Percentiles rank a stretch among this genome's conserved stretches.
These are phyloP conservation scores for Sinocyclocheilus anshuiensis DNA, from an alignment of 2,113 vertebrate genomes.

Conservation along the genomic window DNA sequence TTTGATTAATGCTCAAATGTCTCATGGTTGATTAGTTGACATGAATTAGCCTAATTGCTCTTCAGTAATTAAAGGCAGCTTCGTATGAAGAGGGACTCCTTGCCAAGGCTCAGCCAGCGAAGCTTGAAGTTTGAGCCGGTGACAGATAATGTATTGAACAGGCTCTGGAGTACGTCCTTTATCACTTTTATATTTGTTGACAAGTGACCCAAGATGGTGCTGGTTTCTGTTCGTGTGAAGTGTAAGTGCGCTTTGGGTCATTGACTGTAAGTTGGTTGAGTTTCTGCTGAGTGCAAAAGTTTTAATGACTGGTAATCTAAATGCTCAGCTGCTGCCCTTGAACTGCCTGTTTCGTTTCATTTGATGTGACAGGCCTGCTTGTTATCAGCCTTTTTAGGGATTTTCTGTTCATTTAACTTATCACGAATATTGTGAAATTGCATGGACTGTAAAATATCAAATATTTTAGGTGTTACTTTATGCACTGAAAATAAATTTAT, in stretches of 20 bases:
- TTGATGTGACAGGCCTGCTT: not conserved
- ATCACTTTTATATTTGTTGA: constrained; percentile 3
- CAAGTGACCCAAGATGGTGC: not conserved
- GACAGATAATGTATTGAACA: constrained; percentile 30
- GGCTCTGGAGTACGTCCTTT: constrained; percentile 21
- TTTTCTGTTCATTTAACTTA: not conserved
- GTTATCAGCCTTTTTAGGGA: constrained; percentile 6
- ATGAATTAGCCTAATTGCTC: constrained; percentile 47
- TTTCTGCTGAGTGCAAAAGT: not conserved
- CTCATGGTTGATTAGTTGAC: constrained; percentile 48
- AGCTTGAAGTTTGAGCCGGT: constrained; percentile 33
- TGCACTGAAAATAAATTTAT: not conserved
- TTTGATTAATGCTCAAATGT: constrained; percentile 49
- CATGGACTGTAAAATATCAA: not conserved
- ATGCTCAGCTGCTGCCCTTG: not conserved
- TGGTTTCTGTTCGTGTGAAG: not conserved
- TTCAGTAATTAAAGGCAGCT: constrained; percentile 46
- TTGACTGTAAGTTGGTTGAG: constrained; percentile 6
- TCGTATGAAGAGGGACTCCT: constrained; percentile 31
- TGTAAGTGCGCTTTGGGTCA: not conserved
- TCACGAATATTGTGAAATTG: constrained; percentile 8
- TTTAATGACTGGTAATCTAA: not conserved
- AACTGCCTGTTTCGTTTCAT: constrained; percentile 1
- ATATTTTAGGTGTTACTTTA: not conserved
- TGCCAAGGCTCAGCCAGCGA: constrained; percentile 4